Percentiles rank a stretch among this genome's conserved stretches.
Evolutionary conservation across 92 coral and sea anemone genomes (phyloP).

Genomic region (Anthopleura xanthogrammica): DNA sequence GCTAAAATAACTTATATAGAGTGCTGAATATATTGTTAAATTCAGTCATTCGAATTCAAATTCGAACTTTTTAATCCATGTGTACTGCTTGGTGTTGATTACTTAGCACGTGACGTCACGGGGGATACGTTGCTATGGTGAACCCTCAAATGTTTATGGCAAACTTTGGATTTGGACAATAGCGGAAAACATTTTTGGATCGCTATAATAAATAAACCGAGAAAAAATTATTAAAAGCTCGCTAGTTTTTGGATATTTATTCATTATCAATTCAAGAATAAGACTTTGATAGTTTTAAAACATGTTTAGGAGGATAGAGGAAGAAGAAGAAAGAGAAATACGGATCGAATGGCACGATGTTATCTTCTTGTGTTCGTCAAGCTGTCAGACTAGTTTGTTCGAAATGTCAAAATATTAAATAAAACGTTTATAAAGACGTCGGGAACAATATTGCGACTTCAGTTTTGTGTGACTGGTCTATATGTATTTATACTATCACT

Average conservation of each 20-base stretch:
- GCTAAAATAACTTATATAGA: background rate
- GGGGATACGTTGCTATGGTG: constrained; percentile 58
- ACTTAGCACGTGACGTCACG: constrained; percentile 78
- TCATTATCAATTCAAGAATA: background rate
- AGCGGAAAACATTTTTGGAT: constrained; percentile 16
- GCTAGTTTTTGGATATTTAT: background rate
- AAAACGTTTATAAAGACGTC: background rate
- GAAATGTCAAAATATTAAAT: background rate
- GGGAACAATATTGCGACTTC: background rate
- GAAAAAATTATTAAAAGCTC: background rate
- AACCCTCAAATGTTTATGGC: constrained; percentile 53
- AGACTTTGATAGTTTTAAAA: background rate
- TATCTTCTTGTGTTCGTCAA: background rate
- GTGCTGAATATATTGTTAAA: background rate
- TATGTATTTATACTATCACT: too few relatives aligned
- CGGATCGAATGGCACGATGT: background rate
- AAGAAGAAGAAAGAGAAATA: background rate
- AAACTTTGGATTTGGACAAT: constrained; percentile 37
- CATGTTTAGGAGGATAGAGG: background rate
- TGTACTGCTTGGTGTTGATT: constrained; percentile 52
- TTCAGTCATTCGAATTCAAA: constrained; percentile 18
- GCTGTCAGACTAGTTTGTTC: background rate
- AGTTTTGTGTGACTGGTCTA: too few relatives aligned
- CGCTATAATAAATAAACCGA: background rate
- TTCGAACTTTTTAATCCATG: constrained; percentile 32